A percentile compares a stretch with the other conserved stretches of the same genome.
phyloP scores from a whole-genome alignment of 1,140 invertebrate species.

The Leptinotarsa texana region DNA sequence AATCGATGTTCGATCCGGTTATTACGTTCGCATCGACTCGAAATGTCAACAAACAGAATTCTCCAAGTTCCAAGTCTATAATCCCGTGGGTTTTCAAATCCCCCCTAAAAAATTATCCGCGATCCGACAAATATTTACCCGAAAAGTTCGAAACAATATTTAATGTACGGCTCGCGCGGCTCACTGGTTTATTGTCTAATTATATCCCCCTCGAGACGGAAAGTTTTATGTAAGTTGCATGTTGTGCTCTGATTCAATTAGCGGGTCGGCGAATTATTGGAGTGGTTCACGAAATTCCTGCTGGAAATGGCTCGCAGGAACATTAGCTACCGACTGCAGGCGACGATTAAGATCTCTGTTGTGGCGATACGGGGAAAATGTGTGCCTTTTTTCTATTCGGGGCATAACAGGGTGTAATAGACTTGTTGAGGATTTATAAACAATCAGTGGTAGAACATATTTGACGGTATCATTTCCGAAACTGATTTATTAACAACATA shows the following conservation, averaged over 20 bases:
- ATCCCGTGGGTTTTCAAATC: no score
- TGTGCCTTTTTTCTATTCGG: background rate
- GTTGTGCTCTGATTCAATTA: slow-evolving; percentile 21
- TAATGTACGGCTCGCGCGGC: background rate
- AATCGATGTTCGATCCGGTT: no score
- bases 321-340: background rate
- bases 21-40: no score
- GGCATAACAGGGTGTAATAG: background rate
- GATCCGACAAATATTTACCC: no score
- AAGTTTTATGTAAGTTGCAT: slow-evolving; percentile 20
- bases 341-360: background rate
- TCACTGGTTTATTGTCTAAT: background rate
- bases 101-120: no score
- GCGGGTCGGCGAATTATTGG: slow-evolving; percentile 7
- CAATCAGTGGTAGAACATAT: no score
- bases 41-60: no score
- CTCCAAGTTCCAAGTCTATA: no score
- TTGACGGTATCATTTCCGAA: no score
- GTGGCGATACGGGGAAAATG: background rate
- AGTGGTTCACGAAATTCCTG: slow-evolving; percentile 13
- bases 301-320: slow-evolving; percentile 7
- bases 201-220: slow-evolving; percentile 2
- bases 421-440: no score
- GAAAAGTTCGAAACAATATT: background rate
- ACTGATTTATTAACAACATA: no score